phyloP scores from a whole-genome alignment of 2,888 invertebrate species.

The Bedellia somnulentella region DNA sequence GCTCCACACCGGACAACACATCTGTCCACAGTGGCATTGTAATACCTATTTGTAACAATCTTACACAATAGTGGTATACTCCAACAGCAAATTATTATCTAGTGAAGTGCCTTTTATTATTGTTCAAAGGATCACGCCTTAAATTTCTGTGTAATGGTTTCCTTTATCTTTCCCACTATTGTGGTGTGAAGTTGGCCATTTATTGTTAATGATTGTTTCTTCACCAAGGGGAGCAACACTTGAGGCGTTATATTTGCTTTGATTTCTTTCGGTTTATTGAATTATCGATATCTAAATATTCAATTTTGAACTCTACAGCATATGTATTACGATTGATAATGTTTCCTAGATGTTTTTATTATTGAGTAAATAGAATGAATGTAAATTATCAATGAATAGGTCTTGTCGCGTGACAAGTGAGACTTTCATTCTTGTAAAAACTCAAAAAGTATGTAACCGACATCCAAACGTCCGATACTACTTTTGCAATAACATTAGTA shows the following conservation, averaged over 20 bases:
- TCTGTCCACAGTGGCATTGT: conserved; percentile 40
- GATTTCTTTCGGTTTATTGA: conserved; percentile 21
- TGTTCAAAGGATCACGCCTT: conserved; percentile 43
- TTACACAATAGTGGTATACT: conserved; percentile 37
- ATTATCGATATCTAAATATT: not conserved
- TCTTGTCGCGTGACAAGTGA: conserved; percentile 46
- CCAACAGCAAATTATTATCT: conserved; percentile 53
- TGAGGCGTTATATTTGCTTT: conserved; percentile 51
- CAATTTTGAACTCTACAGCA: conserved; percentile 10
- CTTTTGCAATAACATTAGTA: too few relatives aligned
- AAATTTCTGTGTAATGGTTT: conserved; percentile 54
- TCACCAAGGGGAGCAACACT: conserved; percentile 25
- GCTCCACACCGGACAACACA: too few relatives aligned
- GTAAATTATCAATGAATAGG: conserved; percentile 38
- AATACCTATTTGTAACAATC: conserved; percentile 42
- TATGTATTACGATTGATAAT: not conserved
- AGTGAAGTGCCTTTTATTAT: conserved; percentile 24
- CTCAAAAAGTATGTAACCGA: too few relatives aligned
- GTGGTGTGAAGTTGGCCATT: conserved; percentile 47
- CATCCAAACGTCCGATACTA: too few relatives aligned
- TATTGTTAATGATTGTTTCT: conserved; percentile 47
- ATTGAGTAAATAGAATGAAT: conserved; percentile 16
- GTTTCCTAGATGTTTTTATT: conserved; percentile 5
- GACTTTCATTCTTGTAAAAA: too few relatives aligned
- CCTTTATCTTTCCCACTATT: conserved; percentile 46